Percentiles rank a stretch among this genome's conserved stretches.
These are phyloP conservation scores for Aspidapion aeneum DNA, from an alignment of 2,888 invertebrate species.

Conservation along the genomic window DNA sequence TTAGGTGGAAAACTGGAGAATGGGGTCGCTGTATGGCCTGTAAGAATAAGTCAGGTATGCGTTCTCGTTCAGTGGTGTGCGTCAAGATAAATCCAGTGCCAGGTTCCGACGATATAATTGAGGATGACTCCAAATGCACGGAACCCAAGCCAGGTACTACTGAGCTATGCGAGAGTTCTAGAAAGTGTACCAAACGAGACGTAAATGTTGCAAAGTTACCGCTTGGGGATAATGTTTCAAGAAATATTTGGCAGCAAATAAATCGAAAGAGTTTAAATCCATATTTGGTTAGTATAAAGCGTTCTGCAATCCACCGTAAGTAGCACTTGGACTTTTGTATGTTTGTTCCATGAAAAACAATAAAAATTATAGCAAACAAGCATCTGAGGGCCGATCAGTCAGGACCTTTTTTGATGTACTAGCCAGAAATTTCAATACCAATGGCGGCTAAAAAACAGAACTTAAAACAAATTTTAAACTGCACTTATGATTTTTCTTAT, in stretches of 20 bases:
- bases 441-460: no score
- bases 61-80: constrained; percentile 51
- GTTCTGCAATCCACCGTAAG: no score
- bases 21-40: constrained; percentile 62
- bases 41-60: constrained; percentile 48
- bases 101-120: constrained; percentile 48
- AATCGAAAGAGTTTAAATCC: constrained; percentile 8
- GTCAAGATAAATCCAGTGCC: constrained; percentile 45
- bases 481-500: no score
- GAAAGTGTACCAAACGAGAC: constrained; percentile 34
- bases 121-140: constrained; percentile 41
- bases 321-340: no score
- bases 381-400: no score
- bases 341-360: no score
- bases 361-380: no score
- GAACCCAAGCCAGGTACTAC: constrained; percentile 36
- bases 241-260: constrained; percentile 40
- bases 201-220: constrained; percentile 21
- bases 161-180: constrained; percentile 43
- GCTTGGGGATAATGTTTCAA: constrained; percentile 34
- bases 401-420: no score
- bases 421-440: no score
- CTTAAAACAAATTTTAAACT: no score
- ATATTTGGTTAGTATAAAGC: background rate
- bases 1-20: constrained; percentile 60